Evolutionary conservation across 2,113 vertebrate species (phyloP), one percentile per base, ranked within the genome.

Genomic region (Engystomops pustulosus): DNA sequence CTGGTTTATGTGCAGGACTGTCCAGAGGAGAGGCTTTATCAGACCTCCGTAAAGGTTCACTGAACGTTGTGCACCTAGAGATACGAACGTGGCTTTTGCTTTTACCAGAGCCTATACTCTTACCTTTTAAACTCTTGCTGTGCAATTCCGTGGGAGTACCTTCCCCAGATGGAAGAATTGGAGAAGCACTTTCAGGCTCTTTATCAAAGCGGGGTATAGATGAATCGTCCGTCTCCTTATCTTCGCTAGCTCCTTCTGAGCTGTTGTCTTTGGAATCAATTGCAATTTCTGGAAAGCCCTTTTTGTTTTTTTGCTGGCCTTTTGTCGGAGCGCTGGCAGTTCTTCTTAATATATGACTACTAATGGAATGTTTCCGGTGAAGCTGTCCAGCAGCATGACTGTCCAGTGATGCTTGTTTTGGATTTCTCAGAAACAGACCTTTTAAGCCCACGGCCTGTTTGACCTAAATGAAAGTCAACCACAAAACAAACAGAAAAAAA

Each of bases 381-480:
- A 91, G 95, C 89, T 95, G 96, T 82, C 93, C 97, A 99, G 93
- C 96, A 99, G 93, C 97, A 97, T 96, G 96, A 95, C 98, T 98
- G 97, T 99, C 98, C 88, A 99, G 98, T 67, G 98, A 99, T 88
- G 95, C 89, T 87, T 98, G 97, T 93, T 99, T 99, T 96, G 97
- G 95, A 93, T 94, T 98, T 94, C 96, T 97, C 94, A 97, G 96
- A 92, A 99, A 98, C 72, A 99, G 94, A 72, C 97, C 96, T 96
- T 98, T 99, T 95, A 99, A 95, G 90, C 98, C 96, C 90, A 95
- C 95, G 92, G 92, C 92, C 89, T 94, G 95, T 88, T 94, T 96
- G 92, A 93, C 96, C 98, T 99, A 91, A 86, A 91, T 94, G 87
- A 78, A 62, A 75, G 87, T 2, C 10, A 72, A 85, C 80, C 38